Conservation (phyloP, 2,797 vertebrate genomes). For the Malacoctenus gilli region DNA sequence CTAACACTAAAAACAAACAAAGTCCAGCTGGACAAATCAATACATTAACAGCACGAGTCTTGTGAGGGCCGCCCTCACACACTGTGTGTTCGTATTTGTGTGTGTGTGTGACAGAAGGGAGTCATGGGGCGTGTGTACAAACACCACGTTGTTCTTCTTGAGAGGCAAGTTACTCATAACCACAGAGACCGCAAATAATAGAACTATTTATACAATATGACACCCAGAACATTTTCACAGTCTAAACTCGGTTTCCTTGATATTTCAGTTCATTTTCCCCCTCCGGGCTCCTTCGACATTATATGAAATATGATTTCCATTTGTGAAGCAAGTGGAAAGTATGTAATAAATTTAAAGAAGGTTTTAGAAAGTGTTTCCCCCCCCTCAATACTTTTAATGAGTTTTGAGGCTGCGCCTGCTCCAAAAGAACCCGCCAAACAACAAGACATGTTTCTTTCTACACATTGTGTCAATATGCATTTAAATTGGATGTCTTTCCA, state of each 20-base stretch:
- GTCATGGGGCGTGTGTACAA: slow-evolving; percentile 36
- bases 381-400: slow-evolving; percentile 23
- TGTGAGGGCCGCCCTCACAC: slow-evolving; percentile 31
- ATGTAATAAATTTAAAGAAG: slow-evolving; percentile 17
- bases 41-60: slow-evolving; percentile 25
- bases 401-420: slow-evolving; percentile 12
- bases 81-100: slow-evolving; percentile 14
- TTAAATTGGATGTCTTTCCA: no score
- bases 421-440: no score
- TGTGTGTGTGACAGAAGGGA: slow-evolving; percentile 10
- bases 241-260: slow-evolving; percentile 12
- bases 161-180: slow-evolving; percentile 32
- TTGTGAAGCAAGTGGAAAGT: slow-evolving; percentile 17
- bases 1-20: slow-evolving; percentile 22
- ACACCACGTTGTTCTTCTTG: slow-evolving; percentile 36
- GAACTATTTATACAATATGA: slow-evolving; percentile 17
- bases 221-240: slow-evolving; percentile 4
- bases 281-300: slow-evolving; percentile 17
- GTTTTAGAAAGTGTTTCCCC: slow-evolving; percentile 2
- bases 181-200: slow-evolving; percentile 22
- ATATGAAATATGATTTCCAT: slow-evolving; percentile 15
- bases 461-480: no score
- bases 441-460: no score
- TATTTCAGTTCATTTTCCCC: slow-evolving; percentile 32
- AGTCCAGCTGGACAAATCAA: slow-evolving; percentile 42